Conservation (phyloP, 2,113 vertebrate genomes). For the Serranochromis macrocephalus region DNA sequence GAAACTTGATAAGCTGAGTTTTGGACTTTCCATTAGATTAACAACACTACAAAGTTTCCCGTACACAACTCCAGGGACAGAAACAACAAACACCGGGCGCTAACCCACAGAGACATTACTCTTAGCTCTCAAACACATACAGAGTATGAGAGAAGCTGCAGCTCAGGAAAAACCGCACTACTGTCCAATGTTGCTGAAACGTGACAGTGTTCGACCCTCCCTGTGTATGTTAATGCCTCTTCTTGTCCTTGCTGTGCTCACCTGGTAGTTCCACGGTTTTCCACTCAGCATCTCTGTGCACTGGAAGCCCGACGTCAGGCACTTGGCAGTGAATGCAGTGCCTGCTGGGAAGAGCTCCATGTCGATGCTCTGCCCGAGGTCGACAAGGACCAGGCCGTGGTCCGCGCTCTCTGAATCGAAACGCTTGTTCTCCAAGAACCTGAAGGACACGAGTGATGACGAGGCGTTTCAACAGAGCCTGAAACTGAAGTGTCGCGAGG, state of each 20-base stretch:
- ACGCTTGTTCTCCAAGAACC: conserved; percentile 79
- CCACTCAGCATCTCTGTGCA: conserved; percentile 88
- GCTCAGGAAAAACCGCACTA: neutral
- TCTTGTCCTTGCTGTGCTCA: conserved; percentile 23
- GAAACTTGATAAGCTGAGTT: neutral
- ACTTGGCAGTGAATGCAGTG: conserved; percentile 80
- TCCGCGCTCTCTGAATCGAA: conserved; percentile 73
- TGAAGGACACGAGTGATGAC: conserved; percentile 14
- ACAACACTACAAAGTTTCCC: neutral
- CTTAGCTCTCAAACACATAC: neutral
- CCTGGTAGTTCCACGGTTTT: conserved; percentile 92
- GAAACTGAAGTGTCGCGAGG: neutral
- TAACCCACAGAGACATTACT: neutral
- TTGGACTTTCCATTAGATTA: neutral
- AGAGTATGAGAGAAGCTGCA: neutral
- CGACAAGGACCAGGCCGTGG: conserved; percentile 84
- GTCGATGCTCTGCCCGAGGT: conserved; percentile 92
- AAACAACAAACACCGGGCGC: neutral
- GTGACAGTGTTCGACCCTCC: neutral
- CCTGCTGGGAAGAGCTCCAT: conserved; percentile 85
- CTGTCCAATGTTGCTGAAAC: neutral
- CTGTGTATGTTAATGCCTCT: neutral
- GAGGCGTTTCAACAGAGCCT: neutral
- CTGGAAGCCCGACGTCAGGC: conserved; percentile 91
- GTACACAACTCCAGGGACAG: neutral